These are phyloP conservation scores for Tenthredo mesomela DNA, from an alignment of 2,888 invertebrate species.

Conservation along the genomic window DNA sequence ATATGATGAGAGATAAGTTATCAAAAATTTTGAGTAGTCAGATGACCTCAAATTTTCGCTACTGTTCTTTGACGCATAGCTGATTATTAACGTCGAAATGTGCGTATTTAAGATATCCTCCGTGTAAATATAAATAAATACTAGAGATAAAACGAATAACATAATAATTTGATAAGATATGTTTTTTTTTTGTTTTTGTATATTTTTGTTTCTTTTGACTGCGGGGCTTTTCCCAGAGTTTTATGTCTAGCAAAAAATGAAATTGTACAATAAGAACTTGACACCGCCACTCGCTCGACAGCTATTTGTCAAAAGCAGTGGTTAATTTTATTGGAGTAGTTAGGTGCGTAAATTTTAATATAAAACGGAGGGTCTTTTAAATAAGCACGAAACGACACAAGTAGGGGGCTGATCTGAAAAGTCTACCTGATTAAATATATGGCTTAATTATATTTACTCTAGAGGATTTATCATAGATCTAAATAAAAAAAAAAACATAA, in stretches of 20 bases:
- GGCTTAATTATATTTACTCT: constrained; percentile 77
- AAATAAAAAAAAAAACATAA: constrained; percentile 58
- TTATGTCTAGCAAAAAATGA: constrained; percentile 56
- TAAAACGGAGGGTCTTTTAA: constrained; percentile 54
- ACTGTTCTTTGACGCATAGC: constrained; percentile 39
- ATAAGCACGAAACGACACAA: constrained; percentile 46
- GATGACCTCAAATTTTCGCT: constrained; percentile 45
- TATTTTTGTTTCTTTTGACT: constrained; percentile 30
- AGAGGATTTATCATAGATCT: constrained; percentile 76
- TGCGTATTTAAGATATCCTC: constrained; percentile 51
- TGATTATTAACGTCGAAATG: constrained; percentile 29
- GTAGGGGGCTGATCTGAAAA: constrained; percentile 74
- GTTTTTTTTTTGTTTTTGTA: background rate
- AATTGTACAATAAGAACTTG: constrained; percentile 67
- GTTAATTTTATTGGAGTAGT: constrained; percentile 46
- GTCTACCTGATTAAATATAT: constrained; percentile 78
- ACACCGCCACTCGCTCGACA: constrained; percentile 44
- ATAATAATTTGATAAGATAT: constrained; percentile 42
- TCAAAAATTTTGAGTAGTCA: constrained; percentile 35
- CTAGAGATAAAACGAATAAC: constrained; percentile 53
- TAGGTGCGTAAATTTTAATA: constrained; percentile 52
- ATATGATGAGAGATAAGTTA: constrained; percentile 39
- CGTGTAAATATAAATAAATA: constrained; percentile 35
- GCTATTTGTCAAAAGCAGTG: constrained; percentile 47
- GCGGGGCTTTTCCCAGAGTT: constrained; percentile 47